Evolutionary conservation across 1,140 invertebrate species (phyloP).

Genomic region (Tetragnatha versicolor): DNA sequence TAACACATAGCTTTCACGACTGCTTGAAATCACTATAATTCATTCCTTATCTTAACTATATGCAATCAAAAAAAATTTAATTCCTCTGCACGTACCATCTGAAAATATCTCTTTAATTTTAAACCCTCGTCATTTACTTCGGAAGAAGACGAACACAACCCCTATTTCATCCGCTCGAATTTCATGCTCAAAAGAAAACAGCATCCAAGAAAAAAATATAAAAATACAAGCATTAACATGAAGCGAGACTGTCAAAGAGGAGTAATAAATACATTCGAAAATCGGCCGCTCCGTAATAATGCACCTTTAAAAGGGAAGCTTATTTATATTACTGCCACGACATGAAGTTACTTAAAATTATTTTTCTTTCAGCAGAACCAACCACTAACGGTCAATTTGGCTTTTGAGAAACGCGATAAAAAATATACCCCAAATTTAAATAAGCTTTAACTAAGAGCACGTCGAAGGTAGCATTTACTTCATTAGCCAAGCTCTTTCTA

Average conservation of each 20-base stretch:
- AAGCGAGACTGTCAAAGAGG: background rate
- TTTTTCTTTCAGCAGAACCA: background rate
- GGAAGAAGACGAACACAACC: no score
- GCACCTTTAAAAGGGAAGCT: background rate
- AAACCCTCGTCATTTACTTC: no score
- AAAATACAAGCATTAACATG: no score
- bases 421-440: constrained; percentile 15
- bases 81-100: no score
- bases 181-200: no score
- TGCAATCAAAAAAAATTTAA: no score
- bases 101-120: no score
- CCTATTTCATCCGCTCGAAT: no score
- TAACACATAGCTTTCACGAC: no score
- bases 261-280: background rate
- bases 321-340: background rate
- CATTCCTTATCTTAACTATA: no score
- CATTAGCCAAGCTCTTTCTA: constrained; percentile 9
- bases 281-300: background rate
- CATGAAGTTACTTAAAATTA: background rate
- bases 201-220: no score
- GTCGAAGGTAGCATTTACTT: constrained; percentile 23
- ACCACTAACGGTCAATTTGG: background rate
- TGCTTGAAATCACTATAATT: no score
- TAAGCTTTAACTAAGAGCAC: constrained; percentile 21
- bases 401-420: background rate